Conservation (phyloP, 2,113 vertebrate genomes). For the Melanostigma gelatinosum region DNA sequence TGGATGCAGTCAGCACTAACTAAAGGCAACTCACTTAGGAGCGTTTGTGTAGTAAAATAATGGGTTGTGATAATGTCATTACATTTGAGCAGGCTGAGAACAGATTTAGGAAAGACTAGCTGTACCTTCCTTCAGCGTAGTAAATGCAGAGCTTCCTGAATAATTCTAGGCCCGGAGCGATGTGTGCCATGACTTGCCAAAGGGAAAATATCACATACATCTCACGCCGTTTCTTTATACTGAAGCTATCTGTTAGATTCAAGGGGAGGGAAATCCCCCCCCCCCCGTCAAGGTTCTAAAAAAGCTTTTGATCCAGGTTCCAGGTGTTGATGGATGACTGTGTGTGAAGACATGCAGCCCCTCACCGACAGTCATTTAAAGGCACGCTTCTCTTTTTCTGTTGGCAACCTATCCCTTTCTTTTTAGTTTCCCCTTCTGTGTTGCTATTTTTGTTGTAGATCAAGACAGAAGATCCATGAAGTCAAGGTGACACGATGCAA, state of each 20-base stretch:
- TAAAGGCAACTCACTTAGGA: background rate
- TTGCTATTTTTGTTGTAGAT: background rate
- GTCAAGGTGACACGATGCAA: constrained; percentile 22
- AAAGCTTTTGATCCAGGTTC: constrained; percentile 29
- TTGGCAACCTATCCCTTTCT: background rate
- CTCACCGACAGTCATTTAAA: background rate
- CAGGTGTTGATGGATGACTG: background rate
- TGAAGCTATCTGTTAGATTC: constrained; percentile 11
- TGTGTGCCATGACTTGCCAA: background rate
- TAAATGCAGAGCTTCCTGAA: background rate
- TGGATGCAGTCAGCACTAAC: background rate
- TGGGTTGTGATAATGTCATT: background rate
- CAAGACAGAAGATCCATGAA: background rate
- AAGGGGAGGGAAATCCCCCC: constrained; percentile 21
- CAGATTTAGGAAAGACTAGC: background rate
- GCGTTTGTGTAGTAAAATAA: constrained; percentile 6
- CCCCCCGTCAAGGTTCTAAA: constrained; percentile 1
- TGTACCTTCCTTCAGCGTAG: background rate
- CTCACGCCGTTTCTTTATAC: background rate
- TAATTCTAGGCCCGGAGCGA: background rate
- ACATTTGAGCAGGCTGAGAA: background rate
- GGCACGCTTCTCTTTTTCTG: background rate
- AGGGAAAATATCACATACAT: background rate
- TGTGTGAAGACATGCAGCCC: background rate
- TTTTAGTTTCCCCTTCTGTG: background rate